phyloP scores from a whole-genome alignment of 2,888 invertebrate genomes.

The Mesorhabditis belari region DNA sequence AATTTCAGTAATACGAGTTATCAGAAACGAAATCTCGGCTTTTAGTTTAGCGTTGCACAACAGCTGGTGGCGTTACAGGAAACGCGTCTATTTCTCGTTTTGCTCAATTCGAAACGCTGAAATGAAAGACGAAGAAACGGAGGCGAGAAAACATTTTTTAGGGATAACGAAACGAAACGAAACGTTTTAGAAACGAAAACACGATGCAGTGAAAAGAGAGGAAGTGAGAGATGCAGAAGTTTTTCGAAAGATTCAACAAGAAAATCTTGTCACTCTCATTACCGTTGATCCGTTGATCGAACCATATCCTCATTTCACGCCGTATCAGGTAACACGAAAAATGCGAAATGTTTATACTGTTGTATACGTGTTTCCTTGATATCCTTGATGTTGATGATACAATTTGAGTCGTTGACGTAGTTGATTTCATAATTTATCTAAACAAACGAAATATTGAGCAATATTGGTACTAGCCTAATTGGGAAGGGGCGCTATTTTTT shows the following conservation, averaged over 20 bases:
- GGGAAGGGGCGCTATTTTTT: too few species aligned
- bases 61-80: conserved; percentile 48
- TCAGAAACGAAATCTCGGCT: background rate
- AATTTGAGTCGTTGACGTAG: too few species aligned
- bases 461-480: too few species aligned
- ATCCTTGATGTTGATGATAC: too few species aligned
- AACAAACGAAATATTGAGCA: too few species aligned
- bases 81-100: conserved; percentile 51
- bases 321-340: too few species aligned
- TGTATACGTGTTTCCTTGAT: too few species aligned
- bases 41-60: conserved; percentile 44
- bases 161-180: background rate
- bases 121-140: conserved; percentile 19
- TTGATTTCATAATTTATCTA: too few species aligned
- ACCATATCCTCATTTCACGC: too few species aligned
- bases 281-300: background rate
- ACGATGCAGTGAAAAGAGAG: background rate
- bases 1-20: conserved; percentile 35
- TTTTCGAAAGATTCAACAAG: background rate
- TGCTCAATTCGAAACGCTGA: conserved; percentile 45
- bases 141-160: too few species aligned
- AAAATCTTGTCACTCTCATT: background rate
- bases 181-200: background rate
- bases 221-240: background rate
- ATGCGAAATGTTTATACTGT: too few species aligned